Evolutionary conservation across 2,888 invertebrate species (phyloP), one percentile per base, ranked within the genome.

Genomic region (Ceriagrion tenellum): DNA sequence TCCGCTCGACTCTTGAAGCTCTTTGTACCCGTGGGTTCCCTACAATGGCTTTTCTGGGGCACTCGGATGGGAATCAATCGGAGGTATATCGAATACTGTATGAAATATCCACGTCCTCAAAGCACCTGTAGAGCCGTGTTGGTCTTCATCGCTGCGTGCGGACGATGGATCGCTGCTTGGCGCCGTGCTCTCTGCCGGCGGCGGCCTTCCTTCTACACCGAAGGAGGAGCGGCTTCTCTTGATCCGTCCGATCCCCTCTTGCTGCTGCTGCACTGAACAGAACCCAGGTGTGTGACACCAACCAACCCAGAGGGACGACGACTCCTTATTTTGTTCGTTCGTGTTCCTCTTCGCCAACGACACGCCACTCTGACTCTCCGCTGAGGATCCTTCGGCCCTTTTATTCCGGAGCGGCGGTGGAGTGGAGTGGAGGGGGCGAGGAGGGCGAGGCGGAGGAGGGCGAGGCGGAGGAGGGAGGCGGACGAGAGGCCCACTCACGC

Each of bases 341-440:
- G 69, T 69, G 81, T 13, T 30, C 35, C 30, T 30, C 26, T 30
- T 81, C 12, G 16, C 81, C 69, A 81, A 12, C 30, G 81, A 81
- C 81, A 81, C 81, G 35, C 81, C 30, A 81, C 81, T 81, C 81
- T 81, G 81, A 81, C 81, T 81, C 30, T 81, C 81, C 81, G 30
- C 13, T 16, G 30, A 81, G 12, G 30, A 81, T 81, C 81, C 81
- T 30, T 30, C 81, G 81, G 81, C 30, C 81, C 81, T 81, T 81
- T 81, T 81, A 81, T 81, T 81, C 81, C 81, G 30, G 6, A 0
- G 30, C 12, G 23, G 81, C 26, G 81, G 81, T 1, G 81, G 74
- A n/a, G 26, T 16, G 69, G 23, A n/a, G 69, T n/a, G 69, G 1
- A n/a, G 4, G 81, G 13, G 35, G 30, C 10, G 30, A 35, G 81